Evolutionary conservation across 2,888 invertebrate genomes (phyloP).

Genomic region (Drosophila siamana): DNA sequence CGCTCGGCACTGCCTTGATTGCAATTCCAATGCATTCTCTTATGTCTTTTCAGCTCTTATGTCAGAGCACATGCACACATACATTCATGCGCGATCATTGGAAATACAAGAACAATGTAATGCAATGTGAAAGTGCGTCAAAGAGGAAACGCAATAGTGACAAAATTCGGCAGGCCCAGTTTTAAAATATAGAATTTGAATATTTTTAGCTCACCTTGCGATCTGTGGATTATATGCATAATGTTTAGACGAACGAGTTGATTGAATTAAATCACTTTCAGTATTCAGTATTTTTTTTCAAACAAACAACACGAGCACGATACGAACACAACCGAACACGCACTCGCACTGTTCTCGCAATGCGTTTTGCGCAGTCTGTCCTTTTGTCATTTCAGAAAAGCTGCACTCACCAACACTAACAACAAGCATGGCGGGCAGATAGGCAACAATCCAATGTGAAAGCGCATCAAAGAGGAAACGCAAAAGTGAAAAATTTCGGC

Average conservation of each 20-base stretch:
- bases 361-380: too few relatives aligned
- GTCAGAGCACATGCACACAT: neutral
- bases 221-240: neutral
- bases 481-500: too few relatives aligned
- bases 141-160: neutral
- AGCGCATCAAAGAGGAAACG: too few relatives aligned
- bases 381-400: neutral
- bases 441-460: too few relatives aligned
- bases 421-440: neutral
- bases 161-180: neutral
- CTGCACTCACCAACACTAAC: neutral
- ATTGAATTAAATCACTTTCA: neutral
- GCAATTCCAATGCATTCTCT: slow-evolving; percentile 31
- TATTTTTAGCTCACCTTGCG: neutral
- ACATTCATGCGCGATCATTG: neutral
- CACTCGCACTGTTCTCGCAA: too few relatives aligned
- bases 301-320: neutral
- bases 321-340: neutral
- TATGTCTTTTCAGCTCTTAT: neutral
- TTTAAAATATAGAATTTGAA: neutral
- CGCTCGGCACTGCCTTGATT: slow-evolving; percentile 34
- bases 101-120: neutral
- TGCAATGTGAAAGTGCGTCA: neutral
- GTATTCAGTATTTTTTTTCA: neutral
- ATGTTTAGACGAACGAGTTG: neutral